phyloP scores from a whole-genome alignment of 2,888 invertebrate genomes.

The Mesorhabditis belari region DNA sequence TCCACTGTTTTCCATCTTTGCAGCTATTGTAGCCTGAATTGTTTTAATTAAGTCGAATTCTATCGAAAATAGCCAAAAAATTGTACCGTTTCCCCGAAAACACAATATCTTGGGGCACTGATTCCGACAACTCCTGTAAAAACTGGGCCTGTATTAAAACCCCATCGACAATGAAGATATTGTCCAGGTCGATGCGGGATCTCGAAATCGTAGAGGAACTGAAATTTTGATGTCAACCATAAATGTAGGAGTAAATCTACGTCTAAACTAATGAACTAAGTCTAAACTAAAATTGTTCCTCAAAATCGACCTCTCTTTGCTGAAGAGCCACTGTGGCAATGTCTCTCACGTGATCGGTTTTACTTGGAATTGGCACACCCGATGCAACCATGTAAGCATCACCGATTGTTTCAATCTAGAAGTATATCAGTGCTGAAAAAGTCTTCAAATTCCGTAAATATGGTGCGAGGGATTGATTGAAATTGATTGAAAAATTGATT shows the following conservation, averaged over 20 bases:
- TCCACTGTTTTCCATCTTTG: constrained; percentile 50
- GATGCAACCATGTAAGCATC: constrained; percentile 51
- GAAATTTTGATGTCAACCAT: not conserved
- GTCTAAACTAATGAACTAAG: too few species aligned
- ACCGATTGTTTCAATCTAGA: constrained; percentile 49
- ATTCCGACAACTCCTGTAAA: constrained; percentile 50
- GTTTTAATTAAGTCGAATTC: not conserved
- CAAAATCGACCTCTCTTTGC: constrained; percentile 41
- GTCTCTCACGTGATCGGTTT: constrained; percentile 37
- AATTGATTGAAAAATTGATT: too few species aligned
- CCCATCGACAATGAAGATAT: constrained; percentile 49
- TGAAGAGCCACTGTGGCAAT: constrained; percentile 45
- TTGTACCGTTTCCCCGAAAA: constrained; percentile 47
- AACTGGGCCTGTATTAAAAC: constrained; percentile 49
- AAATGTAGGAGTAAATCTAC: not conserved
- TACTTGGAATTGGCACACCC: constrained; percentile 39
- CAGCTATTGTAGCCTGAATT: constrained; percentile 38
- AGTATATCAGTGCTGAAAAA: too few species aligned
- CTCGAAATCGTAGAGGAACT: constrained; percentile 46
- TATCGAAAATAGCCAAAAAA: not conserved
- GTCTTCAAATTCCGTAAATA: not conserved
- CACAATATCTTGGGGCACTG: constrained; percentile 47
- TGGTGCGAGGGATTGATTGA: not conserved
- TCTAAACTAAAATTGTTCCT: too few species aligned
- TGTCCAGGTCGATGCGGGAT: constrained; percentile 47